Base-by-base conservation (phyloP, 1,140 invertebrate genomes). In the Zaprionus africanus region DNA sequence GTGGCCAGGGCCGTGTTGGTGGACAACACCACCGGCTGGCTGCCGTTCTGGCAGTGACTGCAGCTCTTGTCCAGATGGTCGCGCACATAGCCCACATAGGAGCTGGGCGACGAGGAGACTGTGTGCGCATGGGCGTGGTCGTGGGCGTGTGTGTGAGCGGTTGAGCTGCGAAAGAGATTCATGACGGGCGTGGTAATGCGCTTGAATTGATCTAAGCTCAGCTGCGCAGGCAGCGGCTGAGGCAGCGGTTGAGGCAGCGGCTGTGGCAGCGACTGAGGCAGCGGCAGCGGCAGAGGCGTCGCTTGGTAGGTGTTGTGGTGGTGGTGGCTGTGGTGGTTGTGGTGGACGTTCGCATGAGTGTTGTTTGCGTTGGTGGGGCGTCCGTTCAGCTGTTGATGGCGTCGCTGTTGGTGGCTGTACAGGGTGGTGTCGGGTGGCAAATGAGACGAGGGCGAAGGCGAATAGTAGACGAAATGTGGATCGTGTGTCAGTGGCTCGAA, bases 161-260 rank as follows among this genome's bases (percentile, higher is more conserved):
- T 69, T 49, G 91, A 91, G 78, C 87, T 91, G 76, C 91, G 91
- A 86, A 92, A 92, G 76, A 92, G 83, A 80, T 91, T 92, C 69
- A 91, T 88, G 71, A 92, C 83, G 75, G 91, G 91, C 73, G 87
- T 78, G 72, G 90, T 86, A 72, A 92, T 68, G 70, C 86, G 86
- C 78, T 92, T 92, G 76, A 92, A 91, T 76, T 81, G 87, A 67
- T 92, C 88, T 73, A 85, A 91, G 79, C 81, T 82, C 76, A 86
- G 83, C 69, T 67, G 81, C 71, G 64, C 84, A 78, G 76, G 67
- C 54, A 69, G 49, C 53, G 58, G 53, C 70, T 79, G 64, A 75
- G 65, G 63, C 43, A 19, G 63, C 63, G 61, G 49, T 53, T 54
- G 54, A 46, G 41, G 54, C n/a, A 38, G 59, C 64, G 57, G 36